phyloP scores from a whole-genome alignment of 2,113 vertebrate species.

The Pteruthius melanotis region DNA sequence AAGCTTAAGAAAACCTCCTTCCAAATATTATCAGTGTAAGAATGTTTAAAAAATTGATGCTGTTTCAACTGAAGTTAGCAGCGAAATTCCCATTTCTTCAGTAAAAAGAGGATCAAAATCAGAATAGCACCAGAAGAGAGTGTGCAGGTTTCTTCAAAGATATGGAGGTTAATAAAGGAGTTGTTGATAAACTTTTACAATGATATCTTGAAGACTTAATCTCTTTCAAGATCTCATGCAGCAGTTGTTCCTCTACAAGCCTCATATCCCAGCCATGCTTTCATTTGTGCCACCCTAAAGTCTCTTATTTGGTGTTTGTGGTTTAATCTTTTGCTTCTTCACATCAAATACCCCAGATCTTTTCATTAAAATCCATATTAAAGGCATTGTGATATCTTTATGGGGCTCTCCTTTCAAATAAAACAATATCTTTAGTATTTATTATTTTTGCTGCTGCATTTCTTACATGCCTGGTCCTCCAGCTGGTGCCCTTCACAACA shows the following conservation, averaged over 20 bases:
- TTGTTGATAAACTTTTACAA: slow-evolving; percentile 40
- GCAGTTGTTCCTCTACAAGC: background rate
- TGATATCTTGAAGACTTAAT: background rate
- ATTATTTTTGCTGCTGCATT: background rate
- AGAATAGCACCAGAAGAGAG: slow-evolving; percentile 8
- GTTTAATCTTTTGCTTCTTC: slow-evolving; percentile 16
- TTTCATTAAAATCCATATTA: slow-evolving; percentile 52
- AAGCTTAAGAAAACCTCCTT: background rate
- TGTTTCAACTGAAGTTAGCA: background rate
- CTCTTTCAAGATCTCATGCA: background rate
- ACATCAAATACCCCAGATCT: slow-evolving; percentile 1
- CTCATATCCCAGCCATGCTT: background rate
- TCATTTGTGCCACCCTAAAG: background rate
- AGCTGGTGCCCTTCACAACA: background rate
- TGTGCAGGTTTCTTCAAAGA: background rate
- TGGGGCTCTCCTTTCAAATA: background rate
- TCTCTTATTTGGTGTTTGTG: background rate
- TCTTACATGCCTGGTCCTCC: background rate
- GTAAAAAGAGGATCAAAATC: slow-evolving; percentile 19
- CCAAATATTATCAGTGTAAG: background rate
- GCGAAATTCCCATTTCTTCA: slow-evolving; percentile 10
- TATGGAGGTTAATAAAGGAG: slow-evolving; percentile 10
- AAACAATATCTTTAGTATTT: background rate
- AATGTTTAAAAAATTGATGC: background rate
- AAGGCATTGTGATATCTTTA: slow-evolving; percentile 17